These are phyloP conservation scores for Drosophila tsacasi DNA, from an alignment of 1,140 invertebrate species.

Conservation along the genomic window DNA sequence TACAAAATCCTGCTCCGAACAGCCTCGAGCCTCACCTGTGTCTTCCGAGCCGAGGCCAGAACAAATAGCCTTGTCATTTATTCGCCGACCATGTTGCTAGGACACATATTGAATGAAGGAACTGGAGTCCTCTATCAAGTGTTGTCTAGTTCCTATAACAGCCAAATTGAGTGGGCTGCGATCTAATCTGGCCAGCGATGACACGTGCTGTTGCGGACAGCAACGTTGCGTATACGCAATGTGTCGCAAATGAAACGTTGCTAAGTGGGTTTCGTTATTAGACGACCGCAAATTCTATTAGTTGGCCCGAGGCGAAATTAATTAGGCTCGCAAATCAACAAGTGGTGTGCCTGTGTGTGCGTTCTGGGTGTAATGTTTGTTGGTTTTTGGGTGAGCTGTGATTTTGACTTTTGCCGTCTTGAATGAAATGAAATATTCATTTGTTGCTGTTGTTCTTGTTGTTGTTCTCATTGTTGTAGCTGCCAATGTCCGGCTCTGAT, in stretches of 20 bases:
- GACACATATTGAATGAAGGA: constrained; percentile 65
- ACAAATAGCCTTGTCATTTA: constrained; percentile 72
- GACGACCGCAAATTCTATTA: constrained; percentile 56
- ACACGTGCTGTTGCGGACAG: constrained; percentile 39
- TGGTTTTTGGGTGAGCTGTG: constrained; percentile 23
- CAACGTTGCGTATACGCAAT: constrained; percentile 53
- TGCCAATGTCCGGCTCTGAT: constrained; percentile 16
- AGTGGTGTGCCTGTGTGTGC: constrained; percentile 35
- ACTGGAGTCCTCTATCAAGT: constrained; percentile 41
- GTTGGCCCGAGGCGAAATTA: constrained; percentile 53
- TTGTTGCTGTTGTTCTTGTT: constrained; percentile 11
- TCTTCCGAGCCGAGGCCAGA: constrained; percentile 27
- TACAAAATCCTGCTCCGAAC: constrained; percentile 32
- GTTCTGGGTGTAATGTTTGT: not conserved
- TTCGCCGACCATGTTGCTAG: constrained; percentile 60
- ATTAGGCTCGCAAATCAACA: constrained; percentile 73
- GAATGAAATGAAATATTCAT: constrained; percentile 33
- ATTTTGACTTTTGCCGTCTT: constrained; percentile 44
- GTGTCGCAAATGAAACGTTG: constrained; percentile 43
- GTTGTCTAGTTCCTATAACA: constrained; percentile 64
- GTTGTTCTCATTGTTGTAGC: not conserved
- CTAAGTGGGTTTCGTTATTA: constrained; percentile 62
- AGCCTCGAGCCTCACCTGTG: constrained; percentile 48
- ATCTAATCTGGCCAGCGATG: constrained; percentile 33
- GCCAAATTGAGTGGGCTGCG: constrained; percentile 56